Base-by-base conservation (phyloP, 2,797 vertebrate genomes). In the Aplochiton taeniatus region DNA sequence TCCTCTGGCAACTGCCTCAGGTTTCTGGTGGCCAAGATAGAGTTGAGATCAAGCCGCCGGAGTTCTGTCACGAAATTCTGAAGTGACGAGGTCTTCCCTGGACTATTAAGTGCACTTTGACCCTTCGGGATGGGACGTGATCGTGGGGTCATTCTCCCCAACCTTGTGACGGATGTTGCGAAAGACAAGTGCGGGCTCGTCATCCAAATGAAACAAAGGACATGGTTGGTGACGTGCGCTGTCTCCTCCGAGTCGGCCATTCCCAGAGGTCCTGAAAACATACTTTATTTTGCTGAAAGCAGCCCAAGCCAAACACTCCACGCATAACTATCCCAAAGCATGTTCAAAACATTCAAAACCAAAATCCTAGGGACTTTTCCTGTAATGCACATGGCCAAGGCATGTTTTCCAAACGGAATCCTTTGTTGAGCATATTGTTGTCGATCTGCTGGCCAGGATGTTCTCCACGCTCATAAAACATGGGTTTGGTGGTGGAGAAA, bases 11-110 rank as follows among this genome's bases (percentile, higher is more conserved):
- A 93, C 70, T 72, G 59, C 0, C 90, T 94, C 1, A 72, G 74
- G 48, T 70, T 94, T 51, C 87, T 94, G 64, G 90, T 93, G 61
- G 91, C 91, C 53, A 91, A 90, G 70, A 90, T 83, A 1, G 86
- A 91, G 18, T 48, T 73, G 0, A 77, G 77, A 52, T 12, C 53
- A 4, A 68, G 58, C 55, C 13, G 41, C 71, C 70, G 61, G 61
- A 63, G 51, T 61, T 78, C 79, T 5, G 45, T 60, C 9, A 73
- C 73, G 14, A 82, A 83, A 20, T 88, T 85, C 77, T 92, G 87
- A 90, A 70, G 60, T 52, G 42, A 0, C 52, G 61, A 49, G 53
- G 4, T 19, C 8, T 31, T 8, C 0, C 18, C 0, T 7, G 53
- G 68, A 66, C 14, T 8, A 63, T 49, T 20, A 60, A 66, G 72